These are phyloP conservation scores for Seira sanloemensis DNA, from an alignment of 2,888 invertebrate species.

Conservation along the genomic window DNA sequence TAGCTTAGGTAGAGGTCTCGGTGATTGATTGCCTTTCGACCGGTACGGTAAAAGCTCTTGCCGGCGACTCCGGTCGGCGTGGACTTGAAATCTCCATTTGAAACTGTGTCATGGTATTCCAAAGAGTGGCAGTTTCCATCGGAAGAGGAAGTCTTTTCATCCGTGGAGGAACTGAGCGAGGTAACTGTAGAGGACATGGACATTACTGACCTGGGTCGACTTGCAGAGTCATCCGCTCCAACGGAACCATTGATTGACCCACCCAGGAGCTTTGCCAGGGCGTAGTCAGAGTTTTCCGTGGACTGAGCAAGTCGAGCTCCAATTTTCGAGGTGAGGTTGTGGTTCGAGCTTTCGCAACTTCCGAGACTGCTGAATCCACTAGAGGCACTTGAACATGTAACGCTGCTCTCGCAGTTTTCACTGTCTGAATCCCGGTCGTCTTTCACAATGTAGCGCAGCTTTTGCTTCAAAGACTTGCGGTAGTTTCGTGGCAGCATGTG, in stretches of 20 bases:
- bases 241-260: slow-evolving; percentile 76
- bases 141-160: slow-evolving; percentile 67
- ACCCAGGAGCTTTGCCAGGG: slow-evolving; percentile 84
- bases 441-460: slow-evolving; percentile 74
- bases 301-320: slow-evolving; percentile 85
- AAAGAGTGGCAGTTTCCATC: slow-evolving; percentile 41
- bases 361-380: slow-evolving; percentile 73
- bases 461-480: slow-evolving; percentile 75
- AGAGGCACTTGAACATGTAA: slow-evolving; percentile 70
- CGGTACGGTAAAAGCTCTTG: slow-evolving; percentile 55
- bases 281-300: slow-evolving; percentile 83
- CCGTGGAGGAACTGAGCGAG: slow-evolving; percentile 72
- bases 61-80: slow-evolving; percentile 73
- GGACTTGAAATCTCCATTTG: slow-evolving; percentile 33
- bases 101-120: slow-evolving; percentile 20
- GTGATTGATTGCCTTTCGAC: slow-evolving; percentile 72
- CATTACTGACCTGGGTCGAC: slow-evolving; percentile 77
- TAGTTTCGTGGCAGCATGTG: slow-evolving; percentile 74
- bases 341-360: slow-evolving; percentile 69
- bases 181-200: slow-evolving; percentile 78
- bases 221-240: slow-evolving; percentile 67
- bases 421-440: slow-evolving; percentile 72
- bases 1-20: slow-evolving; percentile 72
- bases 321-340: slow-evolving; percentile 72
- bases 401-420: slow-evolving; percentile 72